Percentiles rank a stretch among this genome's conserved stretches.
These are phyloP conservation scores for Linnaemya vulpina DNA, from an alignment of 2,888 invertebrate genomes.

Conservation along the genomic window DNA sequence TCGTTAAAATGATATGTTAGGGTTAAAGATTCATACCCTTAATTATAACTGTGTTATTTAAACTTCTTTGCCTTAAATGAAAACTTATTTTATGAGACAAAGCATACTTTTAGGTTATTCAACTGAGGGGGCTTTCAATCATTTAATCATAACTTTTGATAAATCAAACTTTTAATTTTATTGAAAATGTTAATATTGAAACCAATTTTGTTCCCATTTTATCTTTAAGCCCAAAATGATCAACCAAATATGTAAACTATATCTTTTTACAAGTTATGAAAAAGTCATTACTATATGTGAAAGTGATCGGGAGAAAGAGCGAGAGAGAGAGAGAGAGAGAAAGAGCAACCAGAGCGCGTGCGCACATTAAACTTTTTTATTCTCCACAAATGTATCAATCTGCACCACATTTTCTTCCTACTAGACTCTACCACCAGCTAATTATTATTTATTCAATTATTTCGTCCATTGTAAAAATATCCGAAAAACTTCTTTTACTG, in stretches of 20 bases:
- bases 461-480: conserved; percentile 53
- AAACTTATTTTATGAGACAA: conserved; percentile 7
- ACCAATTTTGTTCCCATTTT: conserved; percentile 65
- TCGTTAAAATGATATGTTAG: too few species aligned
- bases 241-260: conserved; percentile 65
- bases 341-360: conserved; percentile 43
- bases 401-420: conserved; percentile 42
- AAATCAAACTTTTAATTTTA: conserved; percentile 25
- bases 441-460: conserved; percentile 49
- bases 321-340: conserved; percentile 27
- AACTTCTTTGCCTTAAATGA: conserved; percentile 30
- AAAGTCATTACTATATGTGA: conserved; percentile 32
- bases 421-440: conserved; percentile 34
- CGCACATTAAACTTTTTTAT: conserved; percentile 57
- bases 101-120: conserved; percentile 59
- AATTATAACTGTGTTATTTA: not conserved
- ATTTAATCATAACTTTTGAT: conserved; percentile 11
- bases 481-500: conserved; percentile 51
- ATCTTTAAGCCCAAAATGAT: conserved; percentile 69
- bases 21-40: not conserved
- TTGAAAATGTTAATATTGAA: conserved; percentile 44
- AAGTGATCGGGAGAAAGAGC: conserved; percentile 20
- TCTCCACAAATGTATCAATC: conserved; percentile 38
- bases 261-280: conserved; percentile 47
- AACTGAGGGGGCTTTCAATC: not conserved